Conservation (phyloP, 2,888 invertebrate species). For the Phrixothrix hirtus region DNA sequence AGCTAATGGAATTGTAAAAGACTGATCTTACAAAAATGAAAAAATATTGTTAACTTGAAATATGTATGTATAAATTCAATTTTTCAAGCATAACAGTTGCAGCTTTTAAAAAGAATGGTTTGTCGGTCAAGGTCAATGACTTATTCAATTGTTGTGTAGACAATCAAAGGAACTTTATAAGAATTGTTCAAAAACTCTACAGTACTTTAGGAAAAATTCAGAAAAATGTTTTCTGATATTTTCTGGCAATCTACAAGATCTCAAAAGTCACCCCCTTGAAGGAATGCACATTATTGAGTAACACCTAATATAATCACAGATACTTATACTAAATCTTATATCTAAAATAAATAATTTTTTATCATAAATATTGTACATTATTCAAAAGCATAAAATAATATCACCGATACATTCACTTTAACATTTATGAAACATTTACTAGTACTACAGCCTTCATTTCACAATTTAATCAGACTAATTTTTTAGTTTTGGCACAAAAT, state of each 20-base stretch:
- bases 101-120: too few relatives aligned
- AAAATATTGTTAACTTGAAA: too few relatives aligned
- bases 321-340: slow-evolving; percentile 12
- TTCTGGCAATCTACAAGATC: too few relatives aligned
- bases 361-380: slow-evolving; percentile 2
- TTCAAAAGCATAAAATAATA: slow-evolving; percentile 13
- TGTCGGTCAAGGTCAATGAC: too few relatives aligned
- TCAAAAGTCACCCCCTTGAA: too few relatives aligned
- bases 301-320: slow-evolving; percentile 21
- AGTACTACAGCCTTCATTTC: not conserved
- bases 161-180: too few relatives aligned
- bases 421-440: slow-evolving; percentile 7
- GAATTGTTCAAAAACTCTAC: not conserved
- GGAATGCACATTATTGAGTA: slow-evolving; percentile 23
- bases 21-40: too few relatives aligned
- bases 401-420: slow-evolving; percentile 8
- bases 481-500: slow-evolving; percentile 9
- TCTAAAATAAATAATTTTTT: slow-evolving; percentile 17
- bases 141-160: too few relatives aligned
- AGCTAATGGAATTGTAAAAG: too few relatives aligned
- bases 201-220: not conserved
- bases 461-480: not conserved
- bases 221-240: too few relatives aligned
- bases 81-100: too few relatives aligned
- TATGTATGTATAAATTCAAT: too few relatives aligned